A percentile compares a stretch with the other conserved stretches of the same genome.
Conservation (phyloP, 2,888 invertebrate species). For the Eupeodes luniger region DNA sequence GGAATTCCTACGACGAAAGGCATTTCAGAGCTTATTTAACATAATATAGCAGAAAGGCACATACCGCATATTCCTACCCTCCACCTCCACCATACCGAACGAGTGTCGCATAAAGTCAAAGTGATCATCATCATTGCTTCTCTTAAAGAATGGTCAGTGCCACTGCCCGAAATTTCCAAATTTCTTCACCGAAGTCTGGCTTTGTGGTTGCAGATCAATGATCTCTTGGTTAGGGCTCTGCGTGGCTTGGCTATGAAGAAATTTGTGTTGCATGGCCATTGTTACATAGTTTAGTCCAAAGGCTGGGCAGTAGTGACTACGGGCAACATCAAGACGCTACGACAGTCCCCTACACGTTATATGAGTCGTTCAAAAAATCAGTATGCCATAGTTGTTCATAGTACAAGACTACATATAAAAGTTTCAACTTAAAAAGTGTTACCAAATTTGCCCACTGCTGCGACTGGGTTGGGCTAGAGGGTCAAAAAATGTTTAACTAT, state of each 20-base stretch:
- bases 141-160: conserved; percentile 70
- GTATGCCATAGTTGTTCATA: conserved; percentile 48
- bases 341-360: conserved; percentile 50
- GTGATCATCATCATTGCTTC: conserved; percentile 54
- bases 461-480: conserved; percentile 43
- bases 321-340: background rate
- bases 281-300: conserved; percentile 66
- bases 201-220: conserved; percentile 63
- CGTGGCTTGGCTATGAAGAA: conserved; percentile 51
- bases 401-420: conserved; percentile 16
- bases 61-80: background rate
- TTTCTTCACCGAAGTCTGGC: conserved; percentile 58
- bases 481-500: conserved; percentile 56
- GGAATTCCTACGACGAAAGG: conserved; percentile 58
- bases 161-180: conserved; percentile 51
- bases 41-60: conserved; percentile 5
- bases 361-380: conserved; percentile 60
- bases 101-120: conserved; percentile 24
- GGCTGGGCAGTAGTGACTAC: too few relatives aligned
- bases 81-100: background rate
- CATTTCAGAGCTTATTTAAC: background rate
- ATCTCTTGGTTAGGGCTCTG: conserved; percentile 46
- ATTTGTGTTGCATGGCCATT: conserved; percentile 69
- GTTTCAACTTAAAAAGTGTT: conserved; percentile 42
- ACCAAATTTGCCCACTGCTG: conserved; percentile 63